phyloP scores from a whole-genome alignment of 2,888 invertebrate species.

The Neelides folsomi region DNA sequence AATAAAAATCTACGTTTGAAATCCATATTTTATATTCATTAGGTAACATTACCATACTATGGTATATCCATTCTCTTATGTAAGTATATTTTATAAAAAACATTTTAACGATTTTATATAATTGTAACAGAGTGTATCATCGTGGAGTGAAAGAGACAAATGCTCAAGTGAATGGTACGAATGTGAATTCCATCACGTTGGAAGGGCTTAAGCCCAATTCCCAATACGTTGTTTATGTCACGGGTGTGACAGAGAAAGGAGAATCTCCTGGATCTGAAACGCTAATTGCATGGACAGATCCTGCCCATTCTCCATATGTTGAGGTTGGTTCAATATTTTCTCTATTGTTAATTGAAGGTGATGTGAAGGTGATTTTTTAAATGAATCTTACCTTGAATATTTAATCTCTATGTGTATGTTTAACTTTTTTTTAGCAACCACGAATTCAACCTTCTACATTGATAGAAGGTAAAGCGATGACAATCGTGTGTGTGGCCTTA shows the following conservation, averaged over 20 bases:
- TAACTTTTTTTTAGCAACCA: constrained; percentile 49
- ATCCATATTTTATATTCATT: no score
- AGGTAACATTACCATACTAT: no score
- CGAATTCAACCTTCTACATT: constrained; percentile 69
- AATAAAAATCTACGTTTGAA: neutral
- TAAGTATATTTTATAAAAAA: no score
- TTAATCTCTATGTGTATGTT: neutral
- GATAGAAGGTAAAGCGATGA: constrained; percentile 73
- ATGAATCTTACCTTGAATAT: neutral
- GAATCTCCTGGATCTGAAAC: constrained; percentile 67
- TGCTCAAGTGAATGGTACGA: constrained; percentile 48
- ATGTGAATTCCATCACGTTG: constrained; percentile 56
- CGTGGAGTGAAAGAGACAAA: constrained; percentile 52
- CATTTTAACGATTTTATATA: no score
- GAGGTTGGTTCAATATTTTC: constrained; percentile 57
- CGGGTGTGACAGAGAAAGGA: constrained; percentile 50
- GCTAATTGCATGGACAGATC: constrained; percentile 72
- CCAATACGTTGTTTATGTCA: constrained; percentile 66
- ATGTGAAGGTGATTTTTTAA: no score
- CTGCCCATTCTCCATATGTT: constrained; percentile 71
- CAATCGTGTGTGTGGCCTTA: constrained; percentile 63
- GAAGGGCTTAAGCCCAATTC: constrained; percentile 62
- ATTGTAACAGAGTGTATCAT: constrained; percentile 49
- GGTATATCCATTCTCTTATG: no score
- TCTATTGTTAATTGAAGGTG: neutral